Evolutionary conservation across 2,888 invertebrate species (phyloP), one percentile per base, ranked within the genome.

Genomic region (Euphydryas editha): DNA sequence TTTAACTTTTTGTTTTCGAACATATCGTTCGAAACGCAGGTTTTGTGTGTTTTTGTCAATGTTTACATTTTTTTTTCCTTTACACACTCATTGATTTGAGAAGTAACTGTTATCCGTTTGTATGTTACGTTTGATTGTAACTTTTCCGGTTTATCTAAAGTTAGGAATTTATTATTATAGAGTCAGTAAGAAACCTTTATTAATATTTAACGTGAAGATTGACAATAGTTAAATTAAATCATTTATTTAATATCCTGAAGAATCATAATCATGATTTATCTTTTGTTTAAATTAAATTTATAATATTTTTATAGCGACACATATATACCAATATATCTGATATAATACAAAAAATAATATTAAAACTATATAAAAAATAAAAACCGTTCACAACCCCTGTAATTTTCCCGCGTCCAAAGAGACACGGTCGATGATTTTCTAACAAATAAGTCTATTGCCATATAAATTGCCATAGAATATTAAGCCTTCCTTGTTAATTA

Each of bases 361-460:
- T 61, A 44, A 49, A 59, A 59, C 60, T 2, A 44, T n/a, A 58
- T 24, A 63, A 67, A 37, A 20, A 42, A 56, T 11, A 62, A 24
- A 58, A 60, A 74, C 74, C 67, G 78, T 80, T 78, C 59, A 11
- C 64, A 37, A 78, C 75, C 65, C 69, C 84, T 81, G 81, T 58
- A 64, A 72, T 73, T 74, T 72, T 68, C 68, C 70, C 74, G 65
- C 73, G 73, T 73, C 76, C 78, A 79, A 75, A 76, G 74, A 73
- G 76, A 74, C 78, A 87, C 85, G 87, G 79, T 85, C 75, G 68
- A 75, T 85, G 83, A 77, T 79, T 86, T 78, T 75, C 80, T 81
- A 81, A 85, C 84, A 84, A 82, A 86, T 83, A 85, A 81, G 79
- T 74, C 75, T 79, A 81, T 81, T 80, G 78, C 84, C 82, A 83